A percentile compares a stretch with the other conserved stretches of the same genome.
phyloP scores from a whole-genome alignment of 2,113 vertebrate species.

The Cyprinodon tularosa region DNA sequence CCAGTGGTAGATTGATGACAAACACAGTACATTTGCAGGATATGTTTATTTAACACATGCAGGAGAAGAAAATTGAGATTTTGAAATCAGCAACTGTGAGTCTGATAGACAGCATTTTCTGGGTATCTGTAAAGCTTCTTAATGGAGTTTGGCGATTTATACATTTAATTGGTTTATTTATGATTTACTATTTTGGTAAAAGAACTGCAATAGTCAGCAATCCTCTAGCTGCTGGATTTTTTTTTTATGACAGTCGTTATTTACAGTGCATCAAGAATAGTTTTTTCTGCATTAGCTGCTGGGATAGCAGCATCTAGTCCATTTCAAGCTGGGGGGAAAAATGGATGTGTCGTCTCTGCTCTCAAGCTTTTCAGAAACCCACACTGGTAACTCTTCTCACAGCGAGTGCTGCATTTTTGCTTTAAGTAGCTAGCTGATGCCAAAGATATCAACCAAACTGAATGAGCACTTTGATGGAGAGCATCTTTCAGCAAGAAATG shows the following conservation, averaged over 20 bases:
- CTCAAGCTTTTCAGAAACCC: slow-evolving; percentile 37
- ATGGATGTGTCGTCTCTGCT: slow-evolving; percentile 33
- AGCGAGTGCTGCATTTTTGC: slow-evolving; percentile 15
- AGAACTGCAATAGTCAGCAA: not conserved
- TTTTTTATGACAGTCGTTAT: not conserved
- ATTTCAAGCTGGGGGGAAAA: slow-evolving; percentile 13
- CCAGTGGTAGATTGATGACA: not conserved
- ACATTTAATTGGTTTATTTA: not conserved
- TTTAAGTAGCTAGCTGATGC: slow-evolving; percentile 45
- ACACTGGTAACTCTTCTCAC: slow-evolving; percentile 6
- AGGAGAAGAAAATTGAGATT: not conserved
- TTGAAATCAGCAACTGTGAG: not conserved
- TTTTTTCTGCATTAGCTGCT: slow-evolving; percentile 20
- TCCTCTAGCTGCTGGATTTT: not conserved
- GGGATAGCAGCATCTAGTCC: slow-evolving; percentile 28
- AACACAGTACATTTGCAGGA: not conserved
- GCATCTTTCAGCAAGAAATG: slow-evolving; percentile 26
- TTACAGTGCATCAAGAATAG: slow-evolving; percentile 1
- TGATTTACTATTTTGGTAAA: not conserved
- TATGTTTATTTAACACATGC: slow-evolving; percentile 4
- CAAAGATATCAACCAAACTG: slow-evolving; percentile 29
- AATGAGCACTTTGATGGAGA: slow-evolving; percentile 42
- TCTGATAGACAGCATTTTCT: not conserved
- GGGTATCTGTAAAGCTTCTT: not conserved
- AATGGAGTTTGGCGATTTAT: not conserved